These are phyloP conservation scores for Heliconius charithonia DNA, from an alignment of 2,888 invertebrate species.

Conservation along the genomic window DNA sequence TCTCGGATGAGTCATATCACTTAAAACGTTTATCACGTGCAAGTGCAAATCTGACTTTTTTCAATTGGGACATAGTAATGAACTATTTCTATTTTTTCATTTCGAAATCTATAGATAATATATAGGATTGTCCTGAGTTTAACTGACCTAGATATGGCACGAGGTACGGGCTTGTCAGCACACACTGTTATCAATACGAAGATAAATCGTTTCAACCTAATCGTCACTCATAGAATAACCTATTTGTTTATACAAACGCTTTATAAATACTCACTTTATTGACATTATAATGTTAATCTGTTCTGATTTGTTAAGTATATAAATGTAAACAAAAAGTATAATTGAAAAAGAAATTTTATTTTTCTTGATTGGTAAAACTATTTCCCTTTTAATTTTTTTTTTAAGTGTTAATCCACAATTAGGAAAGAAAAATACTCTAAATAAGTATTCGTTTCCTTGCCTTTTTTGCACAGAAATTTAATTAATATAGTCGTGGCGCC, in stretches of 20 bases:
- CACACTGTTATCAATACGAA: slow-evolving; percentile 56
- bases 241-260: slow-evolving; percentile 39
- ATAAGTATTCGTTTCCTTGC: not conserved
- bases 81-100: not conserved
- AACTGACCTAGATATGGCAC: slow-evolving; percentile 54
- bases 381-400: too few relatives aligned
- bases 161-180: slow-evolving; percentile 53
- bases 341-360: not conserved
- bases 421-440: too few relatives aligned
- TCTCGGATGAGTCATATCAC: slow-evolving; percentile 49
- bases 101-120: slow-evolving; percentile 23
- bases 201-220: slow-evolving; percentile 54
- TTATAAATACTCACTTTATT: slow-evolving; percentile 31
- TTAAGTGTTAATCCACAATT: too few relatives aligned
- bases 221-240: slow-evolving; percentile 40
- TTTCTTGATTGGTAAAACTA: not conserved
- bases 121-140: slow-evolving; percentile 41
- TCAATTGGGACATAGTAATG: too few relatives aligned
- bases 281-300: slow-evolving; percentile 5
- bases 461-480: not conserved
- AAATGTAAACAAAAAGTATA: slow-evolving; percentile 5
- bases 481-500: too few relatives aligned
- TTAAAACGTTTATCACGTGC: slow-evolving; percentile 28
- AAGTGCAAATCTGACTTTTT: not conserved
- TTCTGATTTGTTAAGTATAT: slow-evolving; percentile 34